Conservation (phyloP, 1,140 invertebrate species). For the Cataglyphis hispanica region DNA sequence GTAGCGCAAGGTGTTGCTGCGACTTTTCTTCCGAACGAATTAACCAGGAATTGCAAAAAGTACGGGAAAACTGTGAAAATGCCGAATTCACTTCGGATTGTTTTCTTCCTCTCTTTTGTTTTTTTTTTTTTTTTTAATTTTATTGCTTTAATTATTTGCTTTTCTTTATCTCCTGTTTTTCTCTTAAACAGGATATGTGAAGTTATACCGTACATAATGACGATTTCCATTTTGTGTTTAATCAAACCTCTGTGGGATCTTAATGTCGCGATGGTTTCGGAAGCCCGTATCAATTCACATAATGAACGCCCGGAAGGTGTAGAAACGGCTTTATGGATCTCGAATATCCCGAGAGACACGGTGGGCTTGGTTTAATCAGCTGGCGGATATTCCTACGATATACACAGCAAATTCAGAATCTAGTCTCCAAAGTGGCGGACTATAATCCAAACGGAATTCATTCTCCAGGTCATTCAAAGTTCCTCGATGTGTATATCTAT, state of each 20-base stretch:
- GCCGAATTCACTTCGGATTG: not conserved
- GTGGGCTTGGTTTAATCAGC: conserved; percentile 72
- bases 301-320: conserved; percentile 63
- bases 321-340: conserved; percentile 67
- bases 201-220: not conserved
- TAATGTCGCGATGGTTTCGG: conserved; percentile 39
- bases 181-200: not conserved
- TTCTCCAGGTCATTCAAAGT: conserved; percentile 47
- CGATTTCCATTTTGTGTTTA: conserved; percentile 52
- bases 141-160: too few relatives aligned
- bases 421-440: conserved; percentile 29
- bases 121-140: not conserved
- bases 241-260: conserved; percentile 55
- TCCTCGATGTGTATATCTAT: conserved; percentile 12
- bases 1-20: conserved; percentile 62
- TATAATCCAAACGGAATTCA: conserved; percentile 57
- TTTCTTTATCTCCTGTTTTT: not conserved
- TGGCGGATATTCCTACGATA: conserved; percentile 59
- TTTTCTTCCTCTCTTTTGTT: not conserved
- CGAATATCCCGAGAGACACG: conserved; percentile 51
- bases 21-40: conserved; percentile 30
- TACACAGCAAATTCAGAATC: conserved; percentile 51
- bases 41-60: conserved; percentile 54
- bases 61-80: not conserved
- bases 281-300: conserved; percentile 69